Evolutionary conservation across 1,140 invertebrate genomes (phyloP), one percentile per base, ranked within the genome.

Genomic region (Pteromalus puparum): DNA sequence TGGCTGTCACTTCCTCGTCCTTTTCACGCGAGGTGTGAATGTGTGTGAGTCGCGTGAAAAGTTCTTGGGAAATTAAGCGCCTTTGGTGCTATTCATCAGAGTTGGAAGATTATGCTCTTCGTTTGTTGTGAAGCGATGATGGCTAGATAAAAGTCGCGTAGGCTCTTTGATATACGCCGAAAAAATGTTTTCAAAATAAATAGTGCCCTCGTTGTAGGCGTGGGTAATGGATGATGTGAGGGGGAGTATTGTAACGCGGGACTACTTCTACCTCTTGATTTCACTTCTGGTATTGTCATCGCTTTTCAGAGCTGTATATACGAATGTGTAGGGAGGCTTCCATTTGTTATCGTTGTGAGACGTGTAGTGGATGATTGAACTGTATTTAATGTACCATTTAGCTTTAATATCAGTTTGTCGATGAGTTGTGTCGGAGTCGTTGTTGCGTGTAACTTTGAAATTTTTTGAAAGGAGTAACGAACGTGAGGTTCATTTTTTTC

Each of bases 1-100:
- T 13, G 9, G 28, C 30, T 48, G 61, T 70, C 65, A 81, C 78
- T 81, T 72, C 67, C 78, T 79, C 30, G 30, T 34, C 65, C 76
- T 79, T 68, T 38, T 53, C 13, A 26, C 5, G 13, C 12, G 46
- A 21, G 24, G 24, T n/a, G 72, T 2, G 28, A 42, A 7, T 42
- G 4, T 12, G 24, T n/a, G 72, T 2, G 28, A 42, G 38, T 42
- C 15, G 13, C 34, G 38, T 21, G 28, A 30, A 38, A 74, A 34
- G 10, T 42, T 18, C 6, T 42, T 21, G 72, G 72, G 72, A 42
- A 74, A 74, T 74, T 74, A 74, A 74, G 72, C 72, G 12, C 30
- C 30, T 34, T 34, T 5, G 30, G 24, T 1, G n/a, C 72, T 74
- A 74, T 42, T 18, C 18, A 74, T n/a, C 12, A 13, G 30, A 34